These are phyloP conservation scores for Zaprionus capensis DNA, from an alignment of 1,140 invertebrate species.

Conservation along the genomic window DNA sequence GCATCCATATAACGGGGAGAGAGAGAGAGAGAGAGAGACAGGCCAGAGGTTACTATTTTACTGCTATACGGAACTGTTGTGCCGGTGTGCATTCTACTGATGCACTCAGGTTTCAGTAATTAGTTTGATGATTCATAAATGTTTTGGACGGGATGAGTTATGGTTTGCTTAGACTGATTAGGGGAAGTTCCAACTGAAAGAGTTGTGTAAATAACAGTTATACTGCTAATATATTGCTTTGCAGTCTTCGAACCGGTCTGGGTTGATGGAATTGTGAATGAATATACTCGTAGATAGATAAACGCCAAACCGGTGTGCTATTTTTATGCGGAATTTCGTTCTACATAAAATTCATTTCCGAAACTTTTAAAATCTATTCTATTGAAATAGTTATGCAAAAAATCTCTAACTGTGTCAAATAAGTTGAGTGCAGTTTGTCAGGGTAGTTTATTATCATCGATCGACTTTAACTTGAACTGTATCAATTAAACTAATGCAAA, in stretches of 20 bases:
- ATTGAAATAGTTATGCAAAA: conserved; percentile 2
- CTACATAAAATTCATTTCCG: not conserved
- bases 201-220: too few species aligned
- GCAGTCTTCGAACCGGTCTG: not conserved
- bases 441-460: not conserved
- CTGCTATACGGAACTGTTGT: not conserved
- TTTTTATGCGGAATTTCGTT: not conserved
- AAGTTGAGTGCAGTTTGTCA: not conserved
- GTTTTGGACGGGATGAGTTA: not conserved
- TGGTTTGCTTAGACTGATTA: not conserved
- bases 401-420: not conserved
- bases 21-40: not conserved
- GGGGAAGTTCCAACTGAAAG: not conserved
- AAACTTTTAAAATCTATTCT: not conserved
- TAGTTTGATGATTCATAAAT: not conserved
- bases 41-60: conserved; percentile 9
- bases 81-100: too few species aligned
- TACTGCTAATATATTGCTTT: not conserved
- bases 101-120: not conserved
- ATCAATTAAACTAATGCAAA: conserved; percentile 15
- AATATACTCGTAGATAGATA: not conserved
- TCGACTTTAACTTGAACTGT: not conserved
- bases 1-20: not conserved
- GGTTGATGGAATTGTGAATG: not conserved
- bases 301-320: not conserved